A percentile compares a stretch with the other conserved stretches of the same genome.
Conservation (phyloP, 2,797 vertebrate genomes). For the Pteropus rufus region DNA sequence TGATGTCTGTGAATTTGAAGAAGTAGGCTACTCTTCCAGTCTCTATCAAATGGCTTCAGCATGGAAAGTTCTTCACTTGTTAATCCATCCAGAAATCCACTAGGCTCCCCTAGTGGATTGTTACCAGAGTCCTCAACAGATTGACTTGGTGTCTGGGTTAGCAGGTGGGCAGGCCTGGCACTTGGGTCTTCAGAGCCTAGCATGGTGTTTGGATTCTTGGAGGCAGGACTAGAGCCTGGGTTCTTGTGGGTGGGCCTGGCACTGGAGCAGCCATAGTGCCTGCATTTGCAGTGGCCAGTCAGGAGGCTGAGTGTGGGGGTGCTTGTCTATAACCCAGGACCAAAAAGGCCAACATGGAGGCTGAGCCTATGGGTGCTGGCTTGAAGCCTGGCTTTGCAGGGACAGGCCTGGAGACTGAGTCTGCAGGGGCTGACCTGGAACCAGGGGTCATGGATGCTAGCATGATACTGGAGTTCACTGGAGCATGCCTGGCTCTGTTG, state of each 20-base stretch:
- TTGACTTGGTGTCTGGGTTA: too few species aligned
- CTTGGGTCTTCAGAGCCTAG: background rate
- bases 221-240: background rate
- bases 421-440: background rate
- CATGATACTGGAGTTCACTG: too few species aligned
- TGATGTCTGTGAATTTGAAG: background rate
- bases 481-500: background rate
- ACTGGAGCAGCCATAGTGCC: background rate
- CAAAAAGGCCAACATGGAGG: background rate
- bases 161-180: background rate
- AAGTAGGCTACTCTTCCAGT: background rate
- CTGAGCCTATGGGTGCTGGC: background rate
- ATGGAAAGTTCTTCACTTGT: background rate
- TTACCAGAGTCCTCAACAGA: background rate
- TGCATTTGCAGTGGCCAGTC: background rate
- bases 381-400: background rate
- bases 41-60: background rate
- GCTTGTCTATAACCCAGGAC: background rate
- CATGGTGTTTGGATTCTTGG: background rate
- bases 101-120: background rate
- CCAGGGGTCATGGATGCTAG: background rate
- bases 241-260: background rate
- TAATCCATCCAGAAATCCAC: background rate
- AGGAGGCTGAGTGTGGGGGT: background rate
- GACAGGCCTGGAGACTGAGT: too few species aligned